A percentile compares a stretch with the other conserved stretches of the same genome.
These are phyloP conservation scores for Hafferia zeledoni DNA, from an alignment of 2,797 vertebrate species.

Conservation along the genomic window DNA sequence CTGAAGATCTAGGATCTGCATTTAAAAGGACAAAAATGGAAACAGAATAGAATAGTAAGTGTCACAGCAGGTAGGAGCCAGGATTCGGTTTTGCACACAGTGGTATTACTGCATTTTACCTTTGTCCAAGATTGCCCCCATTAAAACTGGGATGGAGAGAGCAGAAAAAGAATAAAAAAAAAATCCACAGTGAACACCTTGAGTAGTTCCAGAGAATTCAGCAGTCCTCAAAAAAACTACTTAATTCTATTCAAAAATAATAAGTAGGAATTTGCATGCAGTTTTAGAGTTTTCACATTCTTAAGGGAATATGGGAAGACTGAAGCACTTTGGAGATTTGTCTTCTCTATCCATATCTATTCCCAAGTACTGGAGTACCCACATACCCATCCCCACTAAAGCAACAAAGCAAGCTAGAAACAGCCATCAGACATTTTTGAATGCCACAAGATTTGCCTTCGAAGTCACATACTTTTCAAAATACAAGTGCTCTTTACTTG, in stretches of 20 bases:
- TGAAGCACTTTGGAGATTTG: neutral
- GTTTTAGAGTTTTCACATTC: neutral
- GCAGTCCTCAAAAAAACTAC: neutral
- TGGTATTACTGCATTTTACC: neutral
- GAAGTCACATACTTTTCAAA: neutral
- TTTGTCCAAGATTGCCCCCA: neutral
- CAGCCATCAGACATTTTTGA: neutral
- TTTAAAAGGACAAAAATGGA: neutral
- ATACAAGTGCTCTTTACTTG: neutral
- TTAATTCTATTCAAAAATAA: neutral
- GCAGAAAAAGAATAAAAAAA: neutral
- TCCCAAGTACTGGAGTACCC: neutral
- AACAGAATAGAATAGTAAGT: neutral
- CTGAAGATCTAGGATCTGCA: neutral
- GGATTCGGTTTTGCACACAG: neutral
- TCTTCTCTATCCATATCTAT: neutral
- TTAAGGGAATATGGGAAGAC: neutral
- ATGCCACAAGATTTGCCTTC: neutral
- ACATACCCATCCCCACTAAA: neutral
- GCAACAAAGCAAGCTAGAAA: neutral
- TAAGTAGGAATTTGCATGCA: neutral
- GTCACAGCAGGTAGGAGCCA: neutral
- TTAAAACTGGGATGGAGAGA: neutral
- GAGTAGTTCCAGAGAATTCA: neutral
- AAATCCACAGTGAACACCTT: neutral